Percentiles rank a stretch among this genome's conserved stretches.
phyloP scores from a whole-genome alignment of 2,888 invertebrate genomes.

The Ectemnius cavifrons region DNA sequence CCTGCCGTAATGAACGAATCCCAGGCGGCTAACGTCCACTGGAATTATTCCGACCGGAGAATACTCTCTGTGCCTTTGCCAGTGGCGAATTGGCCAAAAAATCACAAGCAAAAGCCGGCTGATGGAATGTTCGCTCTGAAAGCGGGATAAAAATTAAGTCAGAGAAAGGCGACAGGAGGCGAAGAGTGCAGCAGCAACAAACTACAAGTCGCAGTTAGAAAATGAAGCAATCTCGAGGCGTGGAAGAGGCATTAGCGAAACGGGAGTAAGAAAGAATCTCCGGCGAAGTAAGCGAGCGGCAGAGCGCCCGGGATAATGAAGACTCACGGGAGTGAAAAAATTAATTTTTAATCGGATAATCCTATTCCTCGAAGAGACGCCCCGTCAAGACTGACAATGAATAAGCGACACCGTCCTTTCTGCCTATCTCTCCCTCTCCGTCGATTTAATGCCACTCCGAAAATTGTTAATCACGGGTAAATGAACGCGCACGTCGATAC shows the following conservation, averaged over 20 bases:
- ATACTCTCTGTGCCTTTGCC: neutral
- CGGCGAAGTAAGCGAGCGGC: neutral
- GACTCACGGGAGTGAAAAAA: constrained; percentile 2
- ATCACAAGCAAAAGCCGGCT: neutral
- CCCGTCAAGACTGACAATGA: no score
- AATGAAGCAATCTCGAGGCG: neutral
- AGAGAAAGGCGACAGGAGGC: neutral
- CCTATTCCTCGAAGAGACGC: neutral
- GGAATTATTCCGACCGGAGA: constrained; percentile 5
- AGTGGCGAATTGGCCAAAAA: neutral
- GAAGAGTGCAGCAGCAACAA: no score
- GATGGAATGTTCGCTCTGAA: no score
- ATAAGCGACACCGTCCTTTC: neutral
- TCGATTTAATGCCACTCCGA: no score
- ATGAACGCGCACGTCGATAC: no score
- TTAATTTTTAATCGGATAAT: constrained; percentile 12
- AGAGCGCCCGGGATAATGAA: constrained; percentile 3
- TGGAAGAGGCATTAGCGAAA: neutral
- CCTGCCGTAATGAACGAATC: constrained; percentile 31
- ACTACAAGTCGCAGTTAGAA: no score
- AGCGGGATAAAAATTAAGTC: neutral
- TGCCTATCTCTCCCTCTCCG: neutral
- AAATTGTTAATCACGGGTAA: no score
- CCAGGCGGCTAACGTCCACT: constrained; percentile 22
- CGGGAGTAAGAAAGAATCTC: neutral